Conservation (phyloP, 1,140 invertebrate genomes). For the Marisa cornuarietis region DNA sequence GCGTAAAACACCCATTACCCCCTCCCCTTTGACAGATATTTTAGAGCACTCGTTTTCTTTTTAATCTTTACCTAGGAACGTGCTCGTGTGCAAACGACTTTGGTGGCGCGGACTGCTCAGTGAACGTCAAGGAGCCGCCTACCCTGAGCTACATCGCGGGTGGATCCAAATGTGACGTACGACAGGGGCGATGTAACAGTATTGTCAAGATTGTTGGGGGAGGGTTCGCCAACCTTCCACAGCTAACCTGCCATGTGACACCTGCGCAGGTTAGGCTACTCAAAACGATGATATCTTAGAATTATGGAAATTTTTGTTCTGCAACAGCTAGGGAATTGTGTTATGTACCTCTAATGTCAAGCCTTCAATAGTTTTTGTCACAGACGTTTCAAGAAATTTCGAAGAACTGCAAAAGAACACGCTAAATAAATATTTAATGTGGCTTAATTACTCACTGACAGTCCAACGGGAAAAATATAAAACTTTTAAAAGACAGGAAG, state of each 20-base stretch:
- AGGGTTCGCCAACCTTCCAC: conserved; percentile 19
- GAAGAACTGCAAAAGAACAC: too few relatives aligned
- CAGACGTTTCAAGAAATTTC: too few relatives aligned
- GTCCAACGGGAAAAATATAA: too few relatives aligned
- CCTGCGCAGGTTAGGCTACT: background rate
- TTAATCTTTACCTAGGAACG: conserved; percentile 24
- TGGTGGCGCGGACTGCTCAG: conserved; percentile 39
- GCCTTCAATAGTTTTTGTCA: too few relatives aligned
- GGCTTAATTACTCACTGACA: too few relatives aligned
- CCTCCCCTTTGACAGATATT: too few relatives aligned
- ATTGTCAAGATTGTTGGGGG: conserved; percentile 10
- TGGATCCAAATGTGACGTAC: conserved; percentile 23
- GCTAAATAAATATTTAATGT: too few relatives aligned
- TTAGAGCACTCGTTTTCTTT: background rate
- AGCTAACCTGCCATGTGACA: conserved; percentile 22
- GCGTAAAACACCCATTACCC: too few relatives aligned
- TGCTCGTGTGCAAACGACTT: conserved; percentile 38
- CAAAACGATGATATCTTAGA: background rate
- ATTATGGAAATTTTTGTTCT: too few relatives aligned
- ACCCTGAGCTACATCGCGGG: conserved; percentile 14
- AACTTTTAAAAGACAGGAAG: too few relatives aligned
- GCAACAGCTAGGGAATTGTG: too few relatives aligned
- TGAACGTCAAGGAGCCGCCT: conserved; percentile 29
- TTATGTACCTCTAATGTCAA: too few relatives aligned
- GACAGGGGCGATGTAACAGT: conserved; percentile 10